A percentile compares a stretch with the other conserved stretches of the same genome.
Evolutionary conservation across 2,113 vertebrate species (phyloP).

Genomic region (Rousettus leschenaultii): DNA sequence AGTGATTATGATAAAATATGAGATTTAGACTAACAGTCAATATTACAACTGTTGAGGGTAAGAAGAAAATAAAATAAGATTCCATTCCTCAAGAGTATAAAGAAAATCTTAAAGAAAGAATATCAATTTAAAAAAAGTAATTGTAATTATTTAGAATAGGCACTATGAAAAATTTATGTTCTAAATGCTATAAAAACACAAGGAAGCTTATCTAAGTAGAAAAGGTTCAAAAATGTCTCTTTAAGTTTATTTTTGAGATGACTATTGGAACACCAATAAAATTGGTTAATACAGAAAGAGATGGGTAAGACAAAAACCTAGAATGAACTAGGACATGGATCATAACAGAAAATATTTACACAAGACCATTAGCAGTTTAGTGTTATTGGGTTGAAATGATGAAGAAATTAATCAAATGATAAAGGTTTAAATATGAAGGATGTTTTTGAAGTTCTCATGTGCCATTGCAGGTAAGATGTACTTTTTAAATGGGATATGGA

Average conservation of each 20-base stretch:
- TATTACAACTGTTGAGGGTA: neutral
- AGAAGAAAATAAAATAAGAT: neutral
- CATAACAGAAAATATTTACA: neutral
- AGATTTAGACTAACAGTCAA: neutral
- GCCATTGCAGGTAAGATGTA: neutral
- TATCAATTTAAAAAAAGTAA: neutral
- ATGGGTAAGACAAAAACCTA: neutral
- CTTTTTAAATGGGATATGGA: neutral
- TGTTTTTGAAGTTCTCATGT: neutral
- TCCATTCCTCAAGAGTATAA: neutral
- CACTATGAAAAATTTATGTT: neutral
- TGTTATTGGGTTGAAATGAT: neutral
- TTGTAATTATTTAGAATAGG: neutral
- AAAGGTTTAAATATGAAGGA: neutral
- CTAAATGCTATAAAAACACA: neutral
- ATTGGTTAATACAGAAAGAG: neutral
- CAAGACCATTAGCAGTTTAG: neutral
- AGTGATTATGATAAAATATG: neutral
- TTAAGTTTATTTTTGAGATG: neutral
- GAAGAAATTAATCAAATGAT: neutral
- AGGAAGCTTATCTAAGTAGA: neutral
- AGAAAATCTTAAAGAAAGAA: neutral
- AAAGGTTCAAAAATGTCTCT: neutral
- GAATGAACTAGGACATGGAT: neutral
- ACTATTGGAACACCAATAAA: neutral